Evolutionary conservation across 2,797 vertebrate species (phyloP), one percentile per base, ranked within the genome.

Genomic region (Brachyrhaphis roseni): DNA sequence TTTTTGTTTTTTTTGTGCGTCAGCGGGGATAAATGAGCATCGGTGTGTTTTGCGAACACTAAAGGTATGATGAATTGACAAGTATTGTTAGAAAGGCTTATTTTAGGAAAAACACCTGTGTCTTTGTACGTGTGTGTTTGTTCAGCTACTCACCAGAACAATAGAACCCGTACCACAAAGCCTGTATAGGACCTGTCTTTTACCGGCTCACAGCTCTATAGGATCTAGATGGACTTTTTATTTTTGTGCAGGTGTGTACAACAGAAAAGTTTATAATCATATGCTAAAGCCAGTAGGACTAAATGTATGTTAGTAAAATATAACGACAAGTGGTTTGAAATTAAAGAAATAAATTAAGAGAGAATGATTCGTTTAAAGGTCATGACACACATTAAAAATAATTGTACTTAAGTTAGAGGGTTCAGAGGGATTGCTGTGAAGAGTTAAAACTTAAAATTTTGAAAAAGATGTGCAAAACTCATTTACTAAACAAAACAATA

Each of bases 61-160:
- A 72, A 64, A 81, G 77, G 53, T 74, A 70, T 73, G 82, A 82
- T 80, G 75, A 74, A 76, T 82, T 83, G 55, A 87, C 85, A 80
- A 75, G 83, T 62, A 89, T 82, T 89, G 66, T 71, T 45, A 71
- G 72, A 49, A 79, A 53, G 62, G 70, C 82, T 88, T 53, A 53
- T 53, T 88, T 87, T 59, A 83, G 72, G 77, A 81, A 83, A 77
- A 46, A 82, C 82, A 86, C 86, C 77, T 89, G 74, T 79, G 76
- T 81, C 78, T 88, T 86, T 89, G 78, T 80, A 73, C 71, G 46
- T 62, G 70, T 71, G 75, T 68, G 39, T 75, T 79, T 83, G 53
- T 82, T 53, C 51, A 80, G 79, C 82, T 59, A 28, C 34, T 76
- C 64, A 80, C 49, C 45, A 72, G 28, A 72, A 86, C 81, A 84